Evolutionary conservation across 1,140 invertebrate genomes (phyloP).

Genomic region (Chionoecetes opilio): DNA sequence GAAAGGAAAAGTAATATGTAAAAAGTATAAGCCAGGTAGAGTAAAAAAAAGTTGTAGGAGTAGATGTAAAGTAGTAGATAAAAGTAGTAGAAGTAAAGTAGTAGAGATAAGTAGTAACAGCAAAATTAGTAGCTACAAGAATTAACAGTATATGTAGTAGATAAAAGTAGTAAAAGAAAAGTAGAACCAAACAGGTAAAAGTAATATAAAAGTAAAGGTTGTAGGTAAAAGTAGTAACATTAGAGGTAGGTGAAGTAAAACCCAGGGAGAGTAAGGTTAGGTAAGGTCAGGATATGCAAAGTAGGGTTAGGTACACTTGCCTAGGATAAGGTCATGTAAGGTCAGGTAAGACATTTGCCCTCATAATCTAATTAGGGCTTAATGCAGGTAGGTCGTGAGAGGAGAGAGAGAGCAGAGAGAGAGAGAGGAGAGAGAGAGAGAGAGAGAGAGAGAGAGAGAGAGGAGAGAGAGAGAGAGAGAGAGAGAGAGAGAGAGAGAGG

Average conservation of each 20-base stretch:
- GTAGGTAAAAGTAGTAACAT: no score
- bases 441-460: background rate
- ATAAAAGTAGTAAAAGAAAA: no score
- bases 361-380: background rate
- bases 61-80: no score
- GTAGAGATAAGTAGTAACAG: no score
- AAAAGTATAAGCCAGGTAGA: no score
- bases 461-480: background rate
- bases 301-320: background rate
- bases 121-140: no score
- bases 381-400: background rate
- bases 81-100: no score
- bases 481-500: background rate
- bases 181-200: no score
- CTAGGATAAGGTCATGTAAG: background rate
- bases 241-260: no score
- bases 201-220: no score
- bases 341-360: background rate
- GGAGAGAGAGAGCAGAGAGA: background rate
- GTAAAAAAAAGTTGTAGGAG: no score
- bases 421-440: background rate
- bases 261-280: background rate
- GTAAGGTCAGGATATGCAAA: background rate
- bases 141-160: no score
- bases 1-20: background rate